Conservation (phyloP, 2,888 invertebrate genomes). For the Orgyia antiqua region DNA sequence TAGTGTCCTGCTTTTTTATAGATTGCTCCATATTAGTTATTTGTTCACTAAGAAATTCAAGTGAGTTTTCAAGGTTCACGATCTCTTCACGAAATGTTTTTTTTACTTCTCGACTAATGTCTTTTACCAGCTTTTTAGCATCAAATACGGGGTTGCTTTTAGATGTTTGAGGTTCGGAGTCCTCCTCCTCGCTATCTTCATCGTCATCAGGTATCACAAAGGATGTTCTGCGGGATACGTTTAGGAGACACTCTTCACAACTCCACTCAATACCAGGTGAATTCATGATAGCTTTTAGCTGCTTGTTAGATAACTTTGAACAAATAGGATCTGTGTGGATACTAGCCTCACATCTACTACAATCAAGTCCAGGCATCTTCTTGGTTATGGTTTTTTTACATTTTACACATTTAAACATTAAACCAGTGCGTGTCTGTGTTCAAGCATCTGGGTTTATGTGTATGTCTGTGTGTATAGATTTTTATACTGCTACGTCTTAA, state of each 20-base stretch:
- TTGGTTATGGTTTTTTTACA: conserved; percentile 2
- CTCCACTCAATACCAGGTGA: conserved; percentile 1
- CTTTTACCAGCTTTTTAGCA: conserved; percentile 2
- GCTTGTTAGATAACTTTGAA: not conserved
- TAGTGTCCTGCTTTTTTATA: not conserved
- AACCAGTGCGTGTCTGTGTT: no score
- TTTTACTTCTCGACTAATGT: not conserved
- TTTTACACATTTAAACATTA: not conserved
- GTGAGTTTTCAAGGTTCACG: not conserved
- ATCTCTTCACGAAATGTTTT: conserved; percentile 1
- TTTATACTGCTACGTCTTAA: no score
- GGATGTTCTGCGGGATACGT: not conserved
- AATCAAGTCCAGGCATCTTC: not conserved
- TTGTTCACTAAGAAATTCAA: conserved; percentile 3
- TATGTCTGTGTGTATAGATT: no score
- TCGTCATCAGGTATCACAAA: not conserved
- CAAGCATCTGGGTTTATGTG: no score
- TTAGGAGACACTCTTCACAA: conserved; percentile 1
- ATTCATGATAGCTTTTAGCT: not conserved
- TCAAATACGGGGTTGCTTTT: not conserved
- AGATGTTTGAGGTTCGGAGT: no score
- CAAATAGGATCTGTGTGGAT: not conserved
- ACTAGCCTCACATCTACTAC: conserved; percentile 1
- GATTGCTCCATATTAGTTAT: not conserved
- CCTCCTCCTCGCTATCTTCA: not conserved